phyloP scores from a whole-genome alignment of 1,140 invertebrate genomes.

The Linepithema humile region DNA sequence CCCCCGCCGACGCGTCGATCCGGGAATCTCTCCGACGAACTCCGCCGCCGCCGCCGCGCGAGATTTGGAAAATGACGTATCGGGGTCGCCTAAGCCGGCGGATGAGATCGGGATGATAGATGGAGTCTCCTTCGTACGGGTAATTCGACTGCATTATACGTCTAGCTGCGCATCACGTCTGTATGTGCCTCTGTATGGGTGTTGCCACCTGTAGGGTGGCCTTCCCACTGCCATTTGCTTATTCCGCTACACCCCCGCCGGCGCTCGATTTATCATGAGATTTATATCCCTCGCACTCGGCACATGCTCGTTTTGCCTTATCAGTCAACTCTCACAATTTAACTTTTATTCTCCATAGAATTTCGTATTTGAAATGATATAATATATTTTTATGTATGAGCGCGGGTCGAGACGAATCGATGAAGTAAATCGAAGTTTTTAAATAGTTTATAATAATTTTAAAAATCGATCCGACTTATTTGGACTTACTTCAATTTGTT shows the following conservation, averaged over 20 bases:
- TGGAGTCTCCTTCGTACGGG: slow-evolving; percentile 66
- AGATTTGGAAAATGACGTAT: slow-evolving; percentile 73
- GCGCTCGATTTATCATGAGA: slow-evolving; percentile 60
- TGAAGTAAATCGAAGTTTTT: too few species aligned
- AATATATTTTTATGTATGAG: background rate
- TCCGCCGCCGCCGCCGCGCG: slow-evolving; percentile 36
- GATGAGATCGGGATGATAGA: slow-evolving; percentile 73
- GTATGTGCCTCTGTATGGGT: background rate
- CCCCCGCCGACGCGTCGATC: slow-evolving; percentile 52
- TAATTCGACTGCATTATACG: slow-evolving; percentile 66
- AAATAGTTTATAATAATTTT: too few species aligned
- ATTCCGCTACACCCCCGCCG: slow-evolving; percentile 38
- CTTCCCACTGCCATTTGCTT: slow-evolving; percentile 53
- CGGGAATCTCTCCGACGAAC: slow-evolving; percentile 58
- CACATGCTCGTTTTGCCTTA: slow-evolving; percentile 31
- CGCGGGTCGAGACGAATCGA: too few species aligned
- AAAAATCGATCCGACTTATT: too few species aligned
- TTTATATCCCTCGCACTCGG: slow-evolving; percentile 51
- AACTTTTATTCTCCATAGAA: slow-evolving; percentile 14
- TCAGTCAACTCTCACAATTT: slow-evolving; percentile 42
- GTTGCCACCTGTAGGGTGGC: slow-evolving; percentile 63
- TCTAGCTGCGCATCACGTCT: slow-evolving; percentile 29
- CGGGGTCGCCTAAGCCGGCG: slow-evolving; percentile 67
- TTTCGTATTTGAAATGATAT: background rate
- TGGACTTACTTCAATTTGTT: too few species aligned